Evolutionary conservation across 2,797 vertebrate genomes (phyloP), one percentile per base, ranked within the genome.

Genomic region (Pseudochaenichthys georgianus): DNA sequence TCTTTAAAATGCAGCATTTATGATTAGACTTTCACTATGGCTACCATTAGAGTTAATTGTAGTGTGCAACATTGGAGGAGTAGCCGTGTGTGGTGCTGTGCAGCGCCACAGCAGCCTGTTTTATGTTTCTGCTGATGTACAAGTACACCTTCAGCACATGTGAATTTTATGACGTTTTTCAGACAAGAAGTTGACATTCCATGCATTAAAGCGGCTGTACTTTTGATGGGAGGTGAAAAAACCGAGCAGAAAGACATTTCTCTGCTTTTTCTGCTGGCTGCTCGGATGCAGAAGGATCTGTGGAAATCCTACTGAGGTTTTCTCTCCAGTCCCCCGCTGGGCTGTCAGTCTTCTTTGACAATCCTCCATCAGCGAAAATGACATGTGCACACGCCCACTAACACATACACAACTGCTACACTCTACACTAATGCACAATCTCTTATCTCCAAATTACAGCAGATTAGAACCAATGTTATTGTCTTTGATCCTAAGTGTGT

Each of bases 401-500:
- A 55, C 70, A 54, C 42, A 28, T n/a, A 42, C 67, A 52, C 62
- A 78, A 38, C 64, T 13, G 15, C 75, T 61, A 53, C 71, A 78
- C 69, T 82, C 75, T 61, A 53, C 71, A 78, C 69, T 82, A 75
- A 68, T 77, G 77, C 82, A 82, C 34, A 70, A 85, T 88, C 87
- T 93, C 92, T 94, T 92, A 94, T 95, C 91, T 94, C 82, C 88
- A 92, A 93, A 93, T 95, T 94, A 95, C 90, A 90, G 90, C 89
- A 91, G 92, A 94, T 95, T 94, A 95, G 90, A 93, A 93, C 90
- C 92, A 90, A 77, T 90, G 89, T 91, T 92, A 94, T 94, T 94
- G 93, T 92, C 92, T 94, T 94, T 95, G 94, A 95, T 95, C 88
- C 84, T 85, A 82, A 93, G 89, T 88, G 90, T 89, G 88, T 60